Percentiles rank a stretch among this genome's conserved stretches.
These are phyloP conservation scores for Rhamphomyia laevipes DNA, from an alignment of 2,888 invertebrate genomes.

Conservation along the genomic window DNA sequence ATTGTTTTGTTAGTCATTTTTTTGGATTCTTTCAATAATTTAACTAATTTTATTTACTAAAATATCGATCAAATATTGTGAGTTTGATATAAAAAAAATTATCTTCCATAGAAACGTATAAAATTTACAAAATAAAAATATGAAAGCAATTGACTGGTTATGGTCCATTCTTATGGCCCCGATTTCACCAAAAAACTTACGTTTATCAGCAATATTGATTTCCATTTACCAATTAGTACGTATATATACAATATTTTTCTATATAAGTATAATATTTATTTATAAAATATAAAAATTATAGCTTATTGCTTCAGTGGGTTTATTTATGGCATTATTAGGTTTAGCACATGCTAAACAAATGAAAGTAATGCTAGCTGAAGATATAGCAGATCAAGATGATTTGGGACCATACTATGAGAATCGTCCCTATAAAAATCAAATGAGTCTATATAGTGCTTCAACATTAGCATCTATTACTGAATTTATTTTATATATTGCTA, in stretches of 20 bases:
- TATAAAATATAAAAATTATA: constrained; percentile 16
- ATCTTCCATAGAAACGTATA: too few relatives aligned
- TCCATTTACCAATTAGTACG: constrained; percentile 36
- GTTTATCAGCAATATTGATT: constrained; percentile 33
- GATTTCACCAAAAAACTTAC: constrained; percentile 32
- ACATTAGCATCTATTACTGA: constrained; percentile 31
- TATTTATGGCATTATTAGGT: constrained; percentile 33
- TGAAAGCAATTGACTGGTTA: background rate
- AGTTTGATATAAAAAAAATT: too few relatives aligned
- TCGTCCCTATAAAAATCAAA: constrained; percentile 30
- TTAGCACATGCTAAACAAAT: constrained; percentile 36
- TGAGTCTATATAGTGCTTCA: constrained; percentile 29
- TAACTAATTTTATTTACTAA: too few relatives aligned
- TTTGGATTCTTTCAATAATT: too few relatives aligned
- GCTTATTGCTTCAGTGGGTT: constrained; percentile 33
- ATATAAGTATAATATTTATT: background rate
- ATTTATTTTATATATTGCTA: constrained; percentile 25
- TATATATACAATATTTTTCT: constrained; percentile 6
- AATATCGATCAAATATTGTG: too few relatives aligned
- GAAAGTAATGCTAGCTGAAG: constrained; percentile 30
- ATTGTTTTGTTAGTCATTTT: too few relatives aligned
- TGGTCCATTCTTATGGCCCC: constrained; percentile 23
- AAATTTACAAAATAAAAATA: background rate
- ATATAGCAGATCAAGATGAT: constrained; percentile 35
- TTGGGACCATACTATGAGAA: constrained; percentile 31